Evolutionary conservation across 2,113 vertebrate genomes (phyloP).

Genomic region (Nibea albiflora): DNA sequence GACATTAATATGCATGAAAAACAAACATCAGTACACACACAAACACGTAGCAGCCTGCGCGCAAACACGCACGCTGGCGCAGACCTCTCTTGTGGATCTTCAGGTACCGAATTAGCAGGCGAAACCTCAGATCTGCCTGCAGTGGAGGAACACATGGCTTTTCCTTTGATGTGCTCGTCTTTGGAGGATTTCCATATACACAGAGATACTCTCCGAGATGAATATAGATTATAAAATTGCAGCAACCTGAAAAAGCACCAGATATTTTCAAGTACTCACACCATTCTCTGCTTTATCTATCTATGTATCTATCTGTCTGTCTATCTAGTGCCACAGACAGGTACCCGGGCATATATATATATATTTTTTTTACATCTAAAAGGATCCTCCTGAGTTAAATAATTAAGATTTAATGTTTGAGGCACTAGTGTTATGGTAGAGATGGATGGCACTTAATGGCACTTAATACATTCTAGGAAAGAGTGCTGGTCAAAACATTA

Average conservation of each 20-base stretch:
- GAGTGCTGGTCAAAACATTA: slow-evolving; percentile 50
- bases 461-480: slow-evolving; percentile 53
- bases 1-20: slow-evolving; percentile 49
- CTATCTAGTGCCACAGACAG: neutral
- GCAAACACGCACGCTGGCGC: slow-evolving; percentile 16
- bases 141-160: slow-evolving; percentile 64
- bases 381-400: slow-evolving; percentile 24
- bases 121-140: slow-evolving; percentile 63
- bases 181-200: slow-evolving; percentile 65
- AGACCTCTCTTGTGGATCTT: slow-evolving; percentile 59
- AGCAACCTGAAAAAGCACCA: slow-evolving; percentile 50
- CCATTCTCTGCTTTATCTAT: no score
- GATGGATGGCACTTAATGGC: slow-evolving; percentile 56
- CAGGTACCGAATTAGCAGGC: slow-evolving; percentile 71
- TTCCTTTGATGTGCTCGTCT: slow-evolving; percentile 69
- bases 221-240: slow-evolving; percentile 62
- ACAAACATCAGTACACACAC: slow-evolving; percentile 17
- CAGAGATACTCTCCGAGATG: slow-evolving; percentile 50
- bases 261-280: slow-evolving; percentile 5
- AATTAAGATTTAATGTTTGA: slow-evolving; percentile 68
- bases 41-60: neutral
- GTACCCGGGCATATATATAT: neutral
- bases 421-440: slow-evolving; percentile 19
- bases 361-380: slow-evolving; percentile 19
- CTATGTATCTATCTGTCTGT: neutral